These are phyloP conservation scores for Gila orcuttii DNA, from an alignment of 2,113 vertebrate genomes.

Conservation along the genomic window DNA sequence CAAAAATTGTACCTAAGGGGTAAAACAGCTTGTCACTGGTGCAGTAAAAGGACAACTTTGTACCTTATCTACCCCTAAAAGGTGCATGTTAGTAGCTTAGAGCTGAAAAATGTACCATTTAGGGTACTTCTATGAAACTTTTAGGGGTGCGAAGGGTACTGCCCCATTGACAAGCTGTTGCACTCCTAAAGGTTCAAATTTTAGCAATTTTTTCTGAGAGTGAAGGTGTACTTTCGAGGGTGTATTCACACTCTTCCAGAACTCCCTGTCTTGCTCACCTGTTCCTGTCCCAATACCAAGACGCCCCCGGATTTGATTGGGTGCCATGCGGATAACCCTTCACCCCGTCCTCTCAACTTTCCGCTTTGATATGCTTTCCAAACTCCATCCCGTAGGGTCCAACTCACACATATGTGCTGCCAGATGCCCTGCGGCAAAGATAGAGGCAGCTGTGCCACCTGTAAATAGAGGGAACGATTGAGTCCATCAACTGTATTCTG, in stretches of 20 bases:
- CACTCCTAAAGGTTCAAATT: not conserved
- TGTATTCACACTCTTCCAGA: not conserved
- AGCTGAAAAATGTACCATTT: not conserved
- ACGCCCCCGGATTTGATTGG: constrained; percentile 91
- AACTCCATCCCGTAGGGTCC: constrained; percentile 93
- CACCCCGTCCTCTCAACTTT: constrained; percentile 83
- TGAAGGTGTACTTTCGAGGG: not conserved
- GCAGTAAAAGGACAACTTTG: not conserved
- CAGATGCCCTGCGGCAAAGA: constrained; percentile 85
- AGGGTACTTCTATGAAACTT: not conserved
- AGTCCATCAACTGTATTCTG: not conserved
- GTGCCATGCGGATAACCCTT: constrained; percentile 95
- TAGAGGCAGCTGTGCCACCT: constrained; percentile 93
- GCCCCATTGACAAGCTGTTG: not conserved
- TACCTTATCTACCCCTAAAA: not conserved
- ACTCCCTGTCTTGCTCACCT: constrained; percentile 75
- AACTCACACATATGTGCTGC: constrained; percentile 93
- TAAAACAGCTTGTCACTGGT: not conserved
- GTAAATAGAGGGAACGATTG: not conserved
- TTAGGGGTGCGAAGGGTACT: not conserved
- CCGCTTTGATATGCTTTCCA: constrained; percentile 90
- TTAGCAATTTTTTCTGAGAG: not conserved
- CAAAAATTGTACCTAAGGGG: not conserved
- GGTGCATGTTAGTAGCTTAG: not conserved
- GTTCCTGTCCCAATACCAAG: constrained; percentile 94